These are phyloP conservation scores for Bubalus kerabau DNA, from an alignment of 2,113 vertebrate genomes.

Conservation along the genomic window DNA sequence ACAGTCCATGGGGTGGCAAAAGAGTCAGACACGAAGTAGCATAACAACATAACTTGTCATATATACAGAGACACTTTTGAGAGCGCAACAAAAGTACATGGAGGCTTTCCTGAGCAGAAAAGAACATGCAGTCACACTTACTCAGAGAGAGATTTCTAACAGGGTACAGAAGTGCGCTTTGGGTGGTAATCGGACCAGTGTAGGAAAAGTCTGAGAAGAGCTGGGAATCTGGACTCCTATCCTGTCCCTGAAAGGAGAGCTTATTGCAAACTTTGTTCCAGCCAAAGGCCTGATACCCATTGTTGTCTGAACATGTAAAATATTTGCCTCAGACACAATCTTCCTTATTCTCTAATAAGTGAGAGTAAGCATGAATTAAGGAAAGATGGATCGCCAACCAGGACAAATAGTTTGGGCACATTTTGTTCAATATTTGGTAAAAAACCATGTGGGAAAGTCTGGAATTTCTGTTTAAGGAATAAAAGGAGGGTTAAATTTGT, in stretches of 20 bases:
- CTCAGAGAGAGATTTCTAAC: not conserved
- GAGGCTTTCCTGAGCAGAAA: not conserved
- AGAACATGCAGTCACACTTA: not conserved
- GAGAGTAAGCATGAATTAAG: not conserved
- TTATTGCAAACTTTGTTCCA: not conserved
- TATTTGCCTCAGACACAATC: not conserved
- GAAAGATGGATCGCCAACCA: not conserved
- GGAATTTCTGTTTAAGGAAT: not conserved
- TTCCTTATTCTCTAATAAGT: not conserved
- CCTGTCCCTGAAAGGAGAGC: not conserved
- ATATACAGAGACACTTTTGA: not conserved
- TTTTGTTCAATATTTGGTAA: not conserved
- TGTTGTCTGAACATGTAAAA: not conserved
- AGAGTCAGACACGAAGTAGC: rapidly evolving
- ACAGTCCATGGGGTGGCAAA: not conserved
- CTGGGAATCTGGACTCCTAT: not conserved
- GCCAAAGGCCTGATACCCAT: not conserved
- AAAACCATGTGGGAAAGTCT: not conserved
- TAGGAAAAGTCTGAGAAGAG: not conserved
- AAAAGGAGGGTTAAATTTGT: not conserved
- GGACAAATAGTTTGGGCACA: not conserved
- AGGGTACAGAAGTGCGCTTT: not conserved
- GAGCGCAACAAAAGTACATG: not conserved
- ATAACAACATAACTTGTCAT: not conserved
- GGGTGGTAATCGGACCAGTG: not conserved